Evolutionary conservation across 2,113 vertebrate species (phyloP), one percentile per base, ranked within the genome.

Genomic region (Heterotilapia buettikoferi): DNA sequence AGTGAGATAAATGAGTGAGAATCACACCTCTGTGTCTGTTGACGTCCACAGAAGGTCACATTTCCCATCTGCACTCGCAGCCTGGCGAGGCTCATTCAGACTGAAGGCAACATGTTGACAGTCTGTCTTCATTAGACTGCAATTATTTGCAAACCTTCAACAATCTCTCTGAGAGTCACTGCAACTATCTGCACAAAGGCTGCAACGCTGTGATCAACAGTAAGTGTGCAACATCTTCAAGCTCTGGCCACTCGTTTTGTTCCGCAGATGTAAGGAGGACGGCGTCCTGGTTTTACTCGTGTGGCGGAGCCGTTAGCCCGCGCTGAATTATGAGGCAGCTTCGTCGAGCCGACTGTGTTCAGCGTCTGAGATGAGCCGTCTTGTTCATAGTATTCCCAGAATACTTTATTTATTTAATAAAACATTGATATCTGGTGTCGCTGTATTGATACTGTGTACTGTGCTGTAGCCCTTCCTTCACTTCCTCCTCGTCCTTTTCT

Each of bases 381-480:
- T n/a, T n/a, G n/a, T n/a, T n/a, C 16, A 11, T 2, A 3, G 1
- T 63, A 36, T 33, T 63, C 16, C 16, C 59, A 63, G 59, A 63
- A 33, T 63, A 36, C 31, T 63, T 63, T 19, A 36, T 3, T 11
- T 63, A 18, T 63, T 63, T n/a, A 63, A 0, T 63, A 36, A 66
- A 1, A 36, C 18, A 66, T 5, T n/a, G 18, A 66, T 36, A 36
- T 66, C 31, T 36, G 61, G 4, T 36, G 61, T 63, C 0, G 18
- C 59, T 63, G 6, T 0, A 63, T 7, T 7, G 18, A 2, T 63
- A 2, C 31, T 10, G 26, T 18, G 14, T 0, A 33, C 16, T 61
- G 8, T 11, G 16, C 31, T 36, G 9, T 11, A 45, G 68, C 68
- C 7, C n/a, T 21, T 31, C 36, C 36, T 73, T 45, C 38, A 45